Base-by-base conservation (phyloP, 2,888 invertebrate species). In the Drosophila antonietae region DNA sequence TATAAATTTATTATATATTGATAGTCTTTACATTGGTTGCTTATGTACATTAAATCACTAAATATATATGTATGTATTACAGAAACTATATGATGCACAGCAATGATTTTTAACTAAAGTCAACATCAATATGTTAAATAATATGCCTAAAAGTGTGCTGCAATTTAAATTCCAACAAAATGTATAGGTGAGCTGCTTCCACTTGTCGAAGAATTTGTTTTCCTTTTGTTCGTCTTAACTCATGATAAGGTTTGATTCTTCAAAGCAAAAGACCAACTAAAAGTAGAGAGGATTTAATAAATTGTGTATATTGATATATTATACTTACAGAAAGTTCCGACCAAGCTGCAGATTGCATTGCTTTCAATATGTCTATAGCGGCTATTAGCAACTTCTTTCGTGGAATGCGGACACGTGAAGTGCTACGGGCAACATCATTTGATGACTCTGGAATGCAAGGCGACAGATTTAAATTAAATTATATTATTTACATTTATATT, bases 271-370 rank as follows among this genome's bases (percentile, higher is more conserved):
- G 15, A 28, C 10, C 14, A 46, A 5, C 23, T 23, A 5, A 14
- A 46, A 46, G 1, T 23, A 14, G 3, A 12, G 18, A 18, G 3
- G 9, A 18, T 43, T 18, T 10, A 44, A 20, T 10, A 2, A 20
- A 33, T 9, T 8, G 33, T 33, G 8, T 2, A 33, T 2, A 33
- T 9, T 33, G 33, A 5, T 44, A 20, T 20, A 12, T 20, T 5
- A 44, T 44, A 44, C 20, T 20, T 12, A 20, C 6, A 18, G 6
- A 20, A 44, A 8, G 20, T 6, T 95, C 81, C 94, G 94, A 89
- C 97, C 97, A 1, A 97, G 91, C 91, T 97, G 83, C 51, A 96
- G 96, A 82, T 97, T 96, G 28, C 0, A 96, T 93, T 67, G 96
- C 94, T 92, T 96, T 96, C 31, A 95, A 94, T 83, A 97, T 93